Evolutionary conservation across 2,888 invertebrate species (phyloP).

Genomic region (Ornithoptera alexandrae): DNA sequence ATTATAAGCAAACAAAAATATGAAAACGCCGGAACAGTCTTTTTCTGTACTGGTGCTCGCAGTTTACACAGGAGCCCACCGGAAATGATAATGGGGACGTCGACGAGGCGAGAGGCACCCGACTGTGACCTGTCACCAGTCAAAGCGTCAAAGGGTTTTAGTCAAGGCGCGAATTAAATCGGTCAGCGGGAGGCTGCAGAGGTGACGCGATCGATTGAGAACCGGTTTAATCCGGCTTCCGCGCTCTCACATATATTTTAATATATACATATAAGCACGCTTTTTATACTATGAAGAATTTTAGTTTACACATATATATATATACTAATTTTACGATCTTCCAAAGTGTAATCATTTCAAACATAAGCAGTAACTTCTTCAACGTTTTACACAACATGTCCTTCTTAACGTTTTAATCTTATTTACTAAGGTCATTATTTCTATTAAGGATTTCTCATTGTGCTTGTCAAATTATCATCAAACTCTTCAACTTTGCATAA

Average conservation of each 20-base stretch:
- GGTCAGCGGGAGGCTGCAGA: constrained; percentile 68
- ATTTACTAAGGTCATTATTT: background rate
- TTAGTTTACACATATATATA: background rate
- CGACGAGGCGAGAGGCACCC: constrained; percentile 65
- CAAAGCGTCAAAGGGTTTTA: constrained; percentile 75
- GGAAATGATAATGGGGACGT: constrained; percentile 62
- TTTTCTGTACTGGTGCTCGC: constrained; percentile 29
- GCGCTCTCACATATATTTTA: background rate
- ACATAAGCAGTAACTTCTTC: background rate
- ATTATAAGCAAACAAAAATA: constrained; percentile 17
- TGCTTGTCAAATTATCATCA: constrained; percentile 2
- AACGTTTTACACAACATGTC: background rate
- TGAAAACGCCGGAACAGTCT: constrained; percentile 18
- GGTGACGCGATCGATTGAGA: constrained; percentile 54
- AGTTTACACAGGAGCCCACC: constrained; percentile 42
- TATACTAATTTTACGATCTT: background rate
- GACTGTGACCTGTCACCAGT: constrained; percentile 70
- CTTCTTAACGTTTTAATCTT: background rate
- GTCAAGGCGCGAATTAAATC: constrained; percentile 73
- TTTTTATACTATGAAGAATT: background rate
- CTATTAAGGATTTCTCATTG: background rate
- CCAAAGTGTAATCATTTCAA: background rate
- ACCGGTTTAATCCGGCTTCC: constrained; percentile 48
- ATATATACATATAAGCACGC: background rate
- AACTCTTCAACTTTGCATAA: constrained; percentile 1